A percentile compares a stretch with the other conserved stretches of the same genome.
Conservation (phyloP, 2,113 vertebrate species). For the Rostratula benghalensis region DNA sequence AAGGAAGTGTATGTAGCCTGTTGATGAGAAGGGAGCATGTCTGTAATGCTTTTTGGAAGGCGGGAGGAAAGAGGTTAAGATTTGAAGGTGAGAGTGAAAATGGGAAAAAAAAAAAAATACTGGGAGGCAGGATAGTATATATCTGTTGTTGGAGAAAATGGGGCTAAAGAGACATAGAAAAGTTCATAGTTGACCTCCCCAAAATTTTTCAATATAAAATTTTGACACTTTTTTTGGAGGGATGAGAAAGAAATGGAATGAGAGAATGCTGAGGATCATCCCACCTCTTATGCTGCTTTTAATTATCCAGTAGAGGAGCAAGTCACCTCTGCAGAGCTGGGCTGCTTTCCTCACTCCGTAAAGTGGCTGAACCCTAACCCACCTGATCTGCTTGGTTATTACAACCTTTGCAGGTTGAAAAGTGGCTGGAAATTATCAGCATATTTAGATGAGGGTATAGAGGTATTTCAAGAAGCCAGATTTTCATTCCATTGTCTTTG, state of each 20-base stretch:
- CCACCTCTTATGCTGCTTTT: not conserved
- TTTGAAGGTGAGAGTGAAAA: not conserved
- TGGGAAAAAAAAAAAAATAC: not conserved
- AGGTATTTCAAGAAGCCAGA: not conserved
- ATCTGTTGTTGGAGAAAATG: not conserved
- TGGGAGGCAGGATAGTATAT: not conserved
- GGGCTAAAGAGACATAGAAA: not conserved
- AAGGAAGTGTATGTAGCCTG: not conserved
- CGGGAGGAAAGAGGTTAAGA: not conserved
- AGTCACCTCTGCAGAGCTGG: not conserved
- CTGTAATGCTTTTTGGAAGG: not conserved
- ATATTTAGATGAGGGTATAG: not conserved
- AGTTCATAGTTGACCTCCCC: not conserved
- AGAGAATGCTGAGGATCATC: not conserved
- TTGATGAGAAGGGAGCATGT: not conserved
- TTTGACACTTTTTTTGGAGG: not conserved
- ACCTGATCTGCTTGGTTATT: not conserved
- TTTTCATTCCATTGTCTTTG: not conserved
- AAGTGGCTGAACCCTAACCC: not conserved
- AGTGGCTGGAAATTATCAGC: not conserved
- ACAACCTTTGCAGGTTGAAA: not conserved
- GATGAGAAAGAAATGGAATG: not conserved
- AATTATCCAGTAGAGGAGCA: not conserved
- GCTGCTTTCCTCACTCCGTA: not conserved
- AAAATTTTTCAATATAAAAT: not conserved